Conservation (phyloP, 1,140 invertebrate genomes). For the Macrosteles quadrilineatus region DNA sequence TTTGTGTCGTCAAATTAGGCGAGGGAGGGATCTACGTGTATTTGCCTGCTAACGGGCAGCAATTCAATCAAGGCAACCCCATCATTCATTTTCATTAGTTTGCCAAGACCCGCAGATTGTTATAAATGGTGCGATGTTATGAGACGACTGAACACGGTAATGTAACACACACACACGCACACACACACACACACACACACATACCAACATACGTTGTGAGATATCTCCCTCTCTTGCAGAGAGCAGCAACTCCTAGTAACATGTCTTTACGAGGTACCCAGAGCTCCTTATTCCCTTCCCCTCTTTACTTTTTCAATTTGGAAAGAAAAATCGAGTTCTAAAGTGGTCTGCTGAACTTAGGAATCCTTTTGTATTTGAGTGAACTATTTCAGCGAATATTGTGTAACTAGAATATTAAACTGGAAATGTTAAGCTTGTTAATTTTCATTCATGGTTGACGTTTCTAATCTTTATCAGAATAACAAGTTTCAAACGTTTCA, state of each 20-base stretch:
- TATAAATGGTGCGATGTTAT: conserved; percentile 20
- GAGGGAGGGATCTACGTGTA: conserved; percentile 4
- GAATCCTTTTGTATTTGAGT: no score
- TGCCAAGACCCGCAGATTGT: conserved; percentile 1
- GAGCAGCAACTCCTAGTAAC: background rate
- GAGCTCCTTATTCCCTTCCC: background rate
- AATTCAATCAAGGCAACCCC: conserved; percentile 16
- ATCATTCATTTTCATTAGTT: conserved; percentile 26
- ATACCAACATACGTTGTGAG: no score
- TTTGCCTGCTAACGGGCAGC: conserved; percentile 18
- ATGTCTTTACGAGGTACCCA: background rate
- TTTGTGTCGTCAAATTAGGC: conserved; percentile 23
- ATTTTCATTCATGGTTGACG: no score
- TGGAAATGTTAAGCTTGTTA: no score
- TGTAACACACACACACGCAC: no score
- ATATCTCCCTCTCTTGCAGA: no score
- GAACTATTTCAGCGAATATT: no score
- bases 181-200: no score
- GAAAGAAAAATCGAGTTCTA: background rate
- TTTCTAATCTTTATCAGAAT: no score
- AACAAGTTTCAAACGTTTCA: no score
- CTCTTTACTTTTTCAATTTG: conserved; percentile 7
- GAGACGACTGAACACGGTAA: background rate
- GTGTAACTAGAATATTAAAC: no score
- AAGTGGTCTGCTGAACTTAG: no score